Evolutionary conservation across 2,113 vertebrate genomes (phyloP).

Genomic region (Carettochelys insculpta): DNA sequence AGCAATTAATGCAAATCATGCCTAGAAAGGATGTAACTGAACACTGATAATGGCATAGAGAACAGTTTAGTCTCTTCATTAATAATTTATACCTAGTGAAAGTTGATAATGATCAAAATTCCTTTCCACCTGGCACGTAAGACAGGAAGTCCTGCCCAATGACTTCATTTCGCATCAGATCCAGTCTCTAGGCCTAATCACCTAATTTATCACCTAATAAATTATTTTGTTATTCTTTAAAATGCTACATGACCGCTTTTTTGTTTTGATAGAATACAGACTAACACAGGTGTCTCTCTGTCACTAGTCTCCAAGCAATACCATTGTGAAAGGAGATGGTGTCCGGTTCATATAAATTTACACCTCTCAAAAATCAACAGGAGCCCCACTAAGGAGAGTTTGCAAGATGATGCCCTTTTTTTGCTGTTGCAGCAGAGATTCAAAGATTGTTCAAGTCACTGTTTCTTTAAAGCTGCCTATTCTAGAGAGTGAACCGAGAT

Average conservation of each 20-base stretch:
- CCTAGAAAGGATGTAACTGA: background rate
- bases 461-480: background rate
- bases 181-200: background rate
- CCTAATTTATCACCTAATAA: no score
- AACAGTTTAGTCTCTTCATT: background rate
- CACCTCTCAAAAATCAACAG: background rate
- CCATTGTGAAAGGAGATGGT: background rate
- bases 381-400: background rate
- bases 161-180: background rate
- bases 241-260: no score
- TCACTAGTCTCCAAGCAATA: no score
- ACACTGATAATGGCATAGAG: background rate
- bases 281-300: no score
- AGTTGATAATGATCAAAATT: background rate
- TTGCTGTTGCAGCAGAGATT: background rate
- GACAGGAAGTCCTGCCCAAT: background rate
- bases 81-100: background rate
- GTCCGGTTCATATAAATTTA: background rate
- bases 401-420: background rate
- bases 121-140: background rate
- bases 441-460: background rate
- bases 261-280: no score
- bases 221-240: no score
- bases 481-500: background rate
- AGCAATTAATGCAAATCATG: background rate